Base-by-base conservation (phyloP, 2,888 invertebrate species). In the Malacosoma neustria region DNA sequence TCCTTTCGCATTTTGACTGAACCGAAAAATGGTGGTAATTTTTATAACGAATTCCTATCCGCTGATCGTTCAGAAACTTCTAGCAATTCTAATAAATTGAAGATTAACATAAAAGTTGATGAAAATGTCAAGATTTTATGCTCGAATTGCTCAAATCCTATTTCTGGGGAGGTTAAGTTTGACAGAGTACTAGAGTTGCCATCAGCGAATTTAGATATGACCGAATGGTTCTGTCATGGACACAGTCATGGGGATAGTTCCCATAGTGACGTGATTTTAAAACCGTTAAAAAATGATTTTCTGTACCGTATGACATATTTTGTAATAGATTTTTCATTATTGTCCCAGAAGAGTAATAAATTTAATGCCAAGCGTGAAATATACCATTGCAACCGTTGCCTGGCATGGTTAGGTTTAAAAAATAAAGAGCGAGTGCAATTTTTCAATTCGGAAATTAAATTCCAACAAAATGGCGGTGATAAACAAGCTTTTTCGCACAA, bases 191-290 rank as follows among this genome's bases (percentile, higher is more conserved):
- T 91, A 41, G 90, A 91, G 39, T 61, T 91, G 37, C 91, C 91
- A 1, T 86, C 89, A 0, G 79, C 84, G 11, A 87, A 86, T 65
- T 69, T 87, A 39, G 89, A 90, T 51, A 84, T 88, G 58, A 82
- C 85, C 0, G 91, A 91, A 44, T 91, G 90, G 89, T 92, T 90
- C 60, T 92, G 91, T 52, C 91, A 91, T 45, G 80, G 80, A 0
- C 79, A 80, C 32, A 70, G 74, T 3, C 69, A 76, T 13, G 64
- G 65, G 0, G 54, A 62, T 32, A 37, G 44, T 9, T 36, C 57
- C 1, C 49, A 45, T 33, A 45, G 45, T 11, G 61, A 63, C 22
- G 46, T 53, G 41, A 43, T 63, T 35, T 51, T 89, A 11, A 79
- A 81, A 42, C 88, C 88, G 11, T 87, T 84, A 42, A 65, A 70